Percentiles rank a stretch among this genome's conserved stretches.
Evolutionary conservation across 1,140 invertebrate genomes (phyloP).

Genomic region (Phortica variegata): DNA sequence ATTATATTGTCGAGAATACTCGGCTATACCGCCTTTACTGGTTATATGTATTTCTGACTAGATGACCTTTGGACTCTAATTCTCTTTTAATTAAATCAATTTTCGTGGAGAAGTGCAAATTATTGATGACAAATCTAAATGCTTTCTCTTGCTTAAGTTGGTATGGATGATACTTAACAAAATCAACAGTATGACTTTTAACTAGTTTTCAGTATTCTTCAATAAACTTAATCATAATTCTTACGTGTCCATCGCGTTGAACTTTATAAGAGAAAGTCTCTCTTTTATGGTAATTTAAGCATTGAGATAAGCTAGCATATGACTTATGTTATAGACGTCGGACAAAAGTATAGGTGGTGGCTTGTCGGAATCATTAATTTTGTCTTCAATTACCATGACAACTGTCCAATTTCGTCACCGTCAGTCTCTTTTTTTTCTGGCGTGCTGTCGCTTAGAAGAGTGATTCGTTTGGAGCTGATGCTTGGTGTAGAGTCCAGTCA

Average conservation of each 20-base stretch:
- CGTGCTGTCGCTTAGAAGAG: background rate
- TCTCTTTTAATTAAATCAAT: background rate
- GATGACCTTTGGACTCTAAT: background rate
- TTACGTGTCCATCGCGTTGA: constrained; percentile 9
- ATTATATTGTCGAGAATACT: too few species aligned
- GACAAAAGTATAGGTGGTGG: constrained; percentile 15
- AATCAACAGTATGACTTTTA: constrained; percentile 2
- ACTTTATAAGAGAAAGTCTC: constrained; percentile 7
- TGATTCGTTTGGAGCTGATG: constrained; percentile 6
- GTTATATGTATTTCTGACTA: background rate
- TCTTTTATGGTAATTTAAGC: constrained; percentile 7
- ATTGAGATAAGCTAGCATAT: constrained; percentile 3
- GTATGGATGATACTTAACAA: constrained; percentile 15
- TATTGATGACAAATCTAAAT: constrained; percentile 3
- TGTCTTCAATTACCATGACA: constrained; percentile 9
- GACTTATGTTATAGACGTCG: constrained; percentile 4
- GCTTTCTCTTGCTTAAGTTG: constrained; percentile 17
- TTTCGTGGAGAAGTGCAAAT: background rate
- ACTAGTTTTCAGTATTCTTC: constrained; percentile 12
- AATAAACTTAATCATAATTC: constrained; percentile 12
- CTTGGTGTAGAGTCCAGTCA: too few species aligned
- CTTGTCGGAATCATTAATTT: constrained; percentile 1
- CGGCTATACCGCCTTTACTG: too few species aligned
- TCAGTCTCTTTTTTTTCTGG: constrained; percentile 1
- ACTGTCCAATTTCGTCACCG: too few species aligned